These are phyloP conservation scores for Semotilus atromaculatus DNA, from an alignment of 2,797 vertebrate species.

Conservation along the genomic window DNA sequence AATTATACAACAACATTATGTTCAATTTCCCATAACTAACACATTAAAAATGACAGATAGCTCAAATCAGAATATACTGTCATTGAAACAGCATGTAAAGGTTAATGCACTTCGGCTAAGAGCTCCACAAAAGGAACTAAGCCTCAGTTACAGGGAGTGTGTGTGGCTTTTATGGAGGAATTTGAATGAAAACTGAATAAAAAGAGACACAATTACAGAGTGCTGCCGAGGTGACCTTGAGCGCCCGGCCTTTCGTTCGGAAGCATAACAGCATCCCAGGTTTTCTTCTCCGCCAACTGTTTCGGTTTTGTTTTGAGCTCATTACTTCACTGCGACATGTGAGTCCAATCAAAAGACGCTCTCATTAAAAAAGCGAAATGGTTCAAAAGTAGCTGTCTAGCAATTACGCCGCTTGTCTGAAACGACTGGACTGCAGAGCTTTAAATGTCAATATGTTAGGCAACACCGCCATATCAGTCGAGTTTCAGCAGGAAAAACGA, in stretches of 20 bases:
- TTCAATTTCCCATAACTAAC: constrained; percentile 65
- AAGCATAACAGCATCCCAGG: constrained; percentile 53
- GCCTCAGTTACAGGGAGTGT: constrained; percentile 23
- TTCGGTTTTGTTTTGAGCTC: constrained; percentile 51
- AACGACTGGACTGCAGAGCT: constrained; percentile 46
- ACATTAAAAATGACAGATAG: constrained; percentile 61
- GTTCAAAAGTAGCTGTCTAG: constrained; percentile 46
- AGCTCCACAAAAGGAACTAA: constrained; percentile 38
- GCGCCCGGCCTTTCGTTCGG: constrained; percentile 32
- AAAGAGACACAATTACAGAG: constrained; percentile 48
- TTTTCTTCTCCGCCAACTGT: constrained; percentile 37
- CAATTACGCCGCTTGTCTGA: constrained; percentile 57
- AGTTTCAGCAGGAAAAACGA: constrained; percentile 15
- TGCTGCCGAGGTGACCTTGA: constrained; percentile 48
- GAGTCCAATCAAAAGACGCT: constrained; percentile 61
- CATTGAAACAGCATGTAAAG: constrained; percentile 61
- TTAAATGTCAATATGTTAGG: constrained; percentile 49
- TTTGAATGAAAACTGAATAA: constrained; percentile 23
- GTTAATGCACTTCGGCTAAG: constrained; percentile 55
- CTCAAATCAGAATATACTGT: constrained; percentile 51
- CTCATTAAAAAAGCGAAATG: constrained; percentile 62
- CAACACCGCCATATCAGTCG: constrained; percentile 20
- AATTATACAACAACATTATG: constrained; percentile 61
- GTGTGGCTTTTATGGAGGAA: constrained; percentile 20
- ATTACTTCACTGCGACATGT: constrained; percentile 54